Base-by-base conservation (phyloP, 92 coral and sea anemone species). In the Plumapathes pennacea region DNA sequence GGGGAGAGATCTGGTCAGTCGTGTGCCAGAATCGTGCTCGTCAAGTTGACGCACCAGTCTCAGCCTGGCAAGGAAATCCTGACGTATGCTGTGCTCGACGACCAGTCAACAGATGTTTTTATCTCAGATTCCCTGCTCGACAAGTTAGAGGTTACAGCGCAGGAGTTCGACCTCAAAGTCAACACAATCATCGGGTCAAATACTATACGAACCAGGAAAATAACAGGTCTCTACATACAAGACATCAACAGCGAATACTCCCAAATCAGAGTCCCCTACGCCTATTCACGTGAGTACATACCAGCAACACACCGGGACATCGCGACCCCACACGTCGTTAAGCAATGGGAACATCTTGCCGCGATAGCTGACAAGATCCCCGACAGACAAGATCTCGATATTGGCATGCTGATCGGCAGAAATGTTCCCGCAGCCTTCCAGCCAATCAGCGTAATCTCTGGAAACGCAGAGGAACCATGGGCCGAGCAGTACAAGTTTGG, bases 11-110 rank as follows among this genome's bases (percentile, higher is more conserved):
- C 49, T 13, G 43, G 47, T 30, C 60, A 74, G 24, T 82, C 83
- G 17, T 82, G 89, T 38, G 78, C 78, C 8, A 60, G 79, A 58
- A 82, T 82, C 32, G 83, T 76, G n/a, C 66, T 75, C 11, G 56
- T 82, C 8, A 52, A 59, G 34, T 43, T 59, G 29, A n/a, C 22
- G 1, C 81, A 65, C 47, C 58, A 41, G 27, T 57, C 69, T 0
- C 27, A 22, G 13, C 75, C 75, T 15, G 2, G 27, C 1, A 38
- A 36, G 3, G 57, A 59, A 32, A 47, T 66, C 10, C 41, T 45
- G 77, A 74, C 61, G 60, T 57, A 75, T 44, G 75, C 74, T 1
- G 65, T 74, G 0, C 6, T n/a, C n/a, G n/a, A n/a, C n/a, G n/a
- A n/a, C n/a, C n/a, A n/a, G n/a, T n/a, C n/a, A n/a, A n/a, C n/a